These are phyloP conservation scores for Apamea anceps DNA, from an alignment of 2,888 invertebrate species.

Conservation along the genomic window DNA sequence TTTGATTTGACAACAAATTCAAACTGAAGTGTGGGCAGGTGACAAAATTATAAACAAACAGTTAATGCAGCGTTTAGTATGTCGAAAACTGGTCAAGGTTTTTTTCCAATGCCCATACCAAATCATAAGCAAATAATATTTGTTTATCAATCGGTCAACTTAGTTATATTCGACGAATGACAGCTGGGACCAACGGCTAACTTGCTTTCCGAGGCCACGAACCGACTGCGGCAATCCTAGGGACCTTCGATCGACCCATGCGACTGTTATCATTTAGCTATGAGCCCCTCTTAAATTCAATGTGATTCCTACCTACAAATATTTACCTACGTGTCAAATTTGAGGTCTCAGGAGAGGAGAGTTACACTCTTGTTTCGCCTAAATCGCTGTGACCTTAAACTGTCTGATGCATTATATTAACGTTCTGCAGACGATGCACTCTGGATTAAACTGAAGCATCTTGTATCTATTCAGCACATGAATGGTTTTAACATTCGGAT, in stretches of 20 bases:
- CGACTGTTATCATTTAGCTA: too few relatives aligned
- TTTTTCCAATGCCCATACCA: not conserved
- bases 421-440: constrained; percentile 35
- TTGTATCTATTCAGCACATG: not conserved
- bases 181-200: not conserved
- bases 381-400: constrained; percentile 4
- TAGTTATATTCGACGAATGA: not conserved
- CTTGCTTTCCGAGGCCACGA: not conserved
- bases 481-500: not conserved
- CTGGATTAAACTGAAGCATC: not conserved
- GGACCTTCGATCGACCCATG: not conserved
- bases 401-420: constrained; percentile 33
- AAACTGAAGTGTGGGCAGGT: not conserved
- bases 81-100: constrained; percentile 3
- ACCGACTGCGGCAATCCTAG: not conserved
- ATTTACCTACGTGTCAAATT: not conserved
- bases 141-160: not conserved
- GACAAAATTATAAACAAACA: not conserved
- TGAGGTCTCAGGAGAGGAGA: not conserved
- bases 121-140: not conserved
- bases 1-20: too few relatives aligned
- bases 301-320: not conserved
- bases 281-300: not conserved
- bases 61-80: not conserved
- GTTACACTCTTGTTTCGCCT: not conserved